Percentiles rank a stretch among this genome's conserved stretches.
These are phyloP conservation scores for Aphelocoma californica DNA, from an alignment of 2,797 vertebrate species.

Conservation along the genomic window DNA sequence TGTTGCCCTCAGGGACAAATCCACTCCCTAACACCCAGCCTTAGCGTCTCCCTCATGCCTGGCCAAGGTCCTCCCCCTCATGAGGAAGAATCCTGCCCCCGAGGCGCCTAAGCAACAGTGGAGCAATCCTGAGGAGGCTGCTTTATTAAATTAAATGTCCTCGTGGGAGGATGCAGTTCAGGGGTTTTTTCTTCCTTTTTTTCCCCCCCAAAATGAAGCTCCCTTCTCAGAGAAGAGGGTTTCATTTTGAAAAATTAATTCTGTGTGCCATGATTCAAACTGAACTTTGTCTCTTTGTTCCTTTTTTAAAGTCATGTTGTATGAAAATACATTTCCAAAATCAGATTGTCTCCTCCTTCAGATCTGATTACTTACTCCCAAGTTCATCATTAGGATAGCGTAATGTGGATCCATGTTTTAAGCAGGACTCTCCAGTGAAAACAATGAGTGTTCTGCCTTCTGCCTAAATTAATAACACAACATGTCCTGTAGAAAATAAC, in stretches of 20 bases:
- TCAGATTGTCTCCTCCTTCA: neutral
- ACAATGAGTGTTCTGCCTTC: conserved; percentile 3
- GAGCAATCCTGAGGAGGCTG: conserved; percentile 55
- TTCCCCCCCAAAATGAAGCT: neutral
- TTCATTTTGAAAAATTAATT: neutral
- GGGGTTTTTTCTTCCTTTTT: accelerated
- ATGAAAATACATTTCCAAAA: conserved; percentile 2
- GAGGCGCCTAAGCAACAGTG: conserved; percentile 39
- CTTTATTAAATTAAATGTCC: conserved; percentile 61
- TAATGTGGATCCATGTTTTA: neutral
- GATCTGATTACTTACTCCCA: neutral
- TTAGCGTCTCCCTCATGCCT: conserved; percentile 57
- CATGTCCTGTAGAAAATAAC: conserved; percentile 3
- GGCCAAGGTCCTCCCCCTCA: conserved; percentile 66
- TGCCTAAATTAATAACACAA: conserved; percentile 40
- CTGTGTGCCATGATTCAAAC: neutral
- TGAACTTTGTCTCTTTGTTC: neutral
- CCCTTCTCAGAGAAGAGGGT: neutral
- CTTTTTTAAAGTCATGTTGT: neutral
- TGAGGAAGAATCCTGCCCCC: conserved; percentile 63
- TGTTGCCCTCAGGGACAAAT: conserved; percentile 53
- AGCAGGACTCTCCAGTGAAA: neutral
- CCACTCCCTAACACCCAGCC: conserved; percentile 68
- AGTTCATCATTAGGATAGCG: neutral
- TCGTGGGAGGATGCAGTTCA: conserved; percentile 49